Evolutionary conservation across 2,888 invertebrate genomes (phyloP), one percentile per base, ranked within the genome.

Genomic region (Seladonia tumulorum): DNA sequence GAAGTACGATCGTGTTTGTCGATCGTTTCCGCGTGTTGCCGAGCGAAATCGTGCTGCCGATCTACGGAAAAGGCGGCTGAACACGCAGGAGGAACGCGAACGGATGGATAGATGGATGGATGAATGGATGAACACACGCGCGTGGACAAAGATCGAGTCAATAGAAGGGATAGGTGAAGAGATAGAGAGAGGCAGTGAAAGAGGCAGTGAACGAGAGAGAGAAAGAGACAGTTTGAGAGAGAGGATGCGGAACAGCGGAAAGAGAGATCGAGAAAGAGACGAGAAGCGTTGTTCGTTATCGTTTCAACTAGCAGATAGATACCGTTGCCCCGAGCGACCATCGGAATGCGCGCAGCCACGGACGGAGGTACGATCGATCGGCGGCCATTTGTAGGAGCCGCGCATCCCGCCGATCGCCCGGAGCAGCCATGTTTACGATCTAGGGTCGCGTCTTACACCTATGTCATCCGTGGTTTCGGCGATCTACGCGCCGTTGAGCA

Each of bases 401-500:
- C 75, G 75, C 63, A 35, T 79, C 63, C 60, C 47, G 22, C 18
- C n/a, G 45, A 82, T 79, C 79, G 68, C 7, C 29, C 25, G 66
- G 39, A 70, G 71, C 70, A 76, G 25, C 1, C 68, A 39, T 35
- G n/a, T 39, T 22, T 68, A 39, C 35, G 66, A 68, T 60, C 79
- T 35, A 42, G 49, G 79, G 47, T 83, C 75, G 35, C 73, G 35
- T n/a, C 76, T 68, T 80, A 79, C 72, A 72, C 14, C 66, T 73
- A 74, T 35, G 39, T 22, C 45, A 42, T 75, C 78, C 76, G 45
- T 63, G 18, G 63, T 73, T 79, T 42, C 76, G 79, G 63, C 75
- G 88, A 89, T 77, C 83, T 76, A 45, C 82, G 85, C 75, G 87
- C 85, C 84, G 81, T 92, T 90, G 92, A 92, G 92, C 91, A 90